phyloP scores from a whole-genome alignment of 2,113 vertebrate species.

The Alligator mississippiensis region DNA sequence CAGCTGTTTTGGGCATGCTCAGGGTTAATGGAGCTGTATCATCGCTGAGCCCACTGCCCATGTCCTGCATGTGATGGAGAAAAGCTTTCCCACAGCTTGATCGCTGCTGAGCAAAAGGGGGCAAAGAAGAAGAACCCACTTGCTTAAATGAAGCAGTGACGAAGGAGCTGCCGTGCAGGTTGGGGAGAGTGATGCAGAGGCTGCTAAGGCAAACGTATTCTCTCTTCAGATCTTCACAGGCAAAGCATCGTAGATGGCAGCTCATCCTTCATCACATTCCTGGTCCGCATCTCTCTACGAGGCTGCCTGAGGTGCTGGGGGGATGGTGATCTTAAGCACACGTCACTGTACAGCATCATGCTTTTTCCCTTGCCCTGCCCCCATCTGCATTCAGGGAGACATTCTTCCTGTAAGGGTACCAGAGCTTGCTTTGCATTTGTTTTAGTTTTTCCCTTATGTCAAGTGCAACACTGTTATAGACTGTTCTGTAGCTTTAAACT shows the following conservation, averaged over 20 bases:
- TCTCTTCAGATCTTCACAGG: neutral
- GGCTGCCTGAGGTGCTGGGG: neutral
- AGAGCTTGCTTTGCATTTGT: neutral
- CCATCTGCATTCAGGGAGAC: conserved; percentile 1
- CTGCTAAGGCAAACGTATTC: conserved; percentile 57
- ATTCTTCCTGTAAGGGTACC: neutral
- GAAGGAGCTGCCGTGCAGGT: conserved; percentile 63
- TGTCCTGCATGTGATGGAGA: neutral
- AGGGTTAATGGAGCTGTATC: conserved; percentile 51
- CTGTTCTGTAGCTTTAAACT: neutral
- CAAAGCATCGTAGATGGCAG: neutral
- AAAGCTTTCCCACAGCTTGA: neutral
- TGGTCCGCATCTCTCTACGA: neutral
- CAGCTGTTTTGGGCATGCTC: neutral
- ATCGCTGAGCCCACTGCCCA: neutral
- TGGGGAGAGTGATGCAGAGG: conserved; percentile 41
- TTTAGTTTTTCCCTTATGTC: neutral
- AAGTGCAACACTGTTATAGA: neutral
- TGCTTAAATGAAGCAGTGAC: conserved; percentile 68
- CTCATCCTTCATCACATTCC: neutral
- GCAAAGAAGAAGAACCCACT: conserved; percentile 50
- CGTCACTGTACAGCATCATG: rapidly evolving
- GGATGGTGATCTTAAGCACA: neutral
- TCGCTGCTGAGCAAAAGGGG: conserved; percentile 52
- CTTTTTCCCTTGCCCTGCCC: neutral